Evolutionary conservation across 2,888 invertebrate genomes (phyloP), one percentile per base, ranked within the genome.

Genomic region (Drosophila prolongata): DNA sequence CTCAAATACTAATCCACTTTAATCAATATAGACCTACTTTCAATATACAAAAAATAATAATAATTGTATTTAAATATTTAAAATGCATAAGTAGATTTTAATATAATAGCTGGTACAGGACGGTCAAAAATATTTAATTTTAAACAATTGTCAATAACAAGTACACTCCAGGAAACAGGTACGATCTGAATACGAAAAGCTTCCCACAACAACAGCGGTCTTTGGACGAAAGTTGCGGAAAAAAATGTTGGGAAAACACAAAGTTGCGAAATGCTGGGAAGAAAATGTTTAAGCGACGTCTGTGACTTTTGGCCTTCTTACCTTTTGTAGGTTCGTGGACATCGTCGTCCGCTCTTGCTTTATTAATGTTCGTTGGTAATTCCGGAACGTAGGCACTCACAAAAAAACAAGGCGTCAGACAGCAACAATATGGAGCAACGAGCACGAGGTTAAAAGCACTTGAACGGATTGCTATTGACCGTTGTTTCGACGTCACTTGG

Each of bases 301-400:
- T 13, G 16, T 27, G 53, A 59, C 49, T 43, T 42, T 40, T 49
- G 42, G 16, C 43, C 61, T 52, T 55, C 78, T 68, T 86, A 83
- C 82, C 87, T 75, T 77, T 80, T 83, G 82, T 77, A 83, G 79
- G 70, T 79, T 77, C 53, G 42, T 76, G 47, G 80, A 72, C 82
- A 83, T 83, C 65, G 59, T 65, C 54, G 66, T 74, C 57, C 46
- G 2, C 46, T 16, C 10, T 8, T 49, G 11, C 43, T 14, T 42
- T 49, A 37, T 56, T 55, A 37, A 46, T 46, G 34, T 42, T 47
- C 9, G 5, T 61, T 50, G 27, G 44, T 42, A 13, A 8, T 35
- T 49, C 16, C 35, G 49, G 49, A 35, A 30, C 53, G 46, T 2
- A 64, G 27, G 50, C 38, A 57, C 44, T 54, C 30, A 61, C 34